phyloP scores from a whole-genome alignment of 2,888 invertebrate genomes.

The Imbricaverruca yamaguchii region DNA sequence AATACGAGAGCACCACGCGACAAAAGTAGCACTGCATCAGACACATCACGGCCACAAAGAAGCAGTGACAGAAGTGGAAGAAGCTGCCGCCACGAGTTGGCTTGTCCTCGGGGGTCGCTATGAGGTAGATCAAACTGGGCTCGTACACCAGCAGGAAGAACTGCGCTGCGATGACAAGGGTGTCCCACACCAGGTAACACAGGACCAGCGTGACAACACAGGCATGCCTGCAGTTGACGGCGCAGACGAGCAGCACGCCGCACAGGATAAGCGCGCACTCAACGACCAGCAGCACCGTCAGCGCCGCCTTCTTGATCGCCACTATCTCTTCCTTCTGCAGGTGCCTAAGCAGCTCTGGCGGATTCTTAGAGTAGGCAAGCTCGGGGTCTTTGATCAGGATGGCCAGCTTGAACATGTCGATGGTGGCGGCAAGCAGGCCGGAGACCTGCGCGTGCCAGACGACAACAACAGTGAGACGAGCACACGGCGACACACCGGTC shows the following conservation, averaged over 20 bases:
- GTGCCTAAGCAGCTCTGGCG: background rate
- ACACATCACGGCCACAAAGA: background rate
- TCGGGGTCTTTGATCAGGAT: constrained; percentile 20
- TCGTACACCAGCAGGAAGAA: constrained; percentile 13
- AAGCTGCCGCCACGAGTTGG: background rate
- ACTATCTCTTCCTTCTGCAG: background rate
- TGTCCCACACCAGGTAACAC: background rate
- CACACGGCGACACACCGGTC: no score
- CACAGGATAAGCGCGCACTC: background rate
- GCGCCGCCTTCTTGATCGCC: constrained; percentile 3
- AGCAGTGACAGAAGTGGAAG: background rate
- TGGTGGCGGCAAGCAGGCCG: background rate
- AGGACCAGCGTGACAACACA: background rate
- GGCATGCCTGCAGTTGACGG: constrained; percentile 5
- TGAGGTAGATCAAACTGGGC: background rate
- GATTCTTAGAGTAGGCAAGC: background rate
- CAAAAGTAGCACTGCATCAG: constrained; percentile 12
- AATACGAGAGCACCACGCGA: constrained; percentile 9
- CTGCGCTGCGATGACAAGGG: background rate
- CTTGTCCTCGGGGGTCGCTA: background rate
- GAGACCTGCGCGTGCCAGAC: background rate
- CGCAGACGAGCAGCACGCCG: constrained; percentile 3
- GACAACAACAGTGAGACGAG: background rate
- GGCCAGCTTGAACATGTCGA: constrained; percentile 23
- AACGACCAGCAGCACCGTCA: background rate